phyloP scores from a whole-genome alignment of 1,140 invertebrate genomes.

The Zaprionus nigranus region DNA sequence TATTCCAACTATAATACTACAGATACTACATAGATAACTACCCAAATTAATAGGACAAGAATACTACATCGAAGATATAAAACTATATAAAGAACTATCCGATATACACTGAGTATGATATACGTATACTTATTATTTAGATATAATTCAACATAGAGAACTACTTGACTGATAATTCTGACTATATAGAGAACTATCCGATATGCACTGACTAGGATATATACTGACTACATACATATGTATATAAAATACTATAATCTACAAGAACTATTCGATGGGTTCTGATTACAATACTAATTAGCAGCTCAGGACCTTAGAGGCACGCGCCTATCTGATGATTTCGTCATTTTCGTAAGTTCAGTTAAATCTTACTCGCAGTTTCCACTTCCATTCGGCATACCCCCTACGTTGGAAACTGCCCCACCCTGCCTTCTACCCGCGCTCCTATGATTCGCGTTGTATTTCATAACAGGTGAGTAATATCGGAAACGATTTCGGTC shows the following conservation, averaged over 20 bases:
- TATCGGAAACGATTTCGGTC: conserved; percentile 81
- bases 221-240: too few species aligned
- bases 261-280: not conserved
- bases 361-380: conserved; percentile 22
- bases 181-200: too few species aligned
- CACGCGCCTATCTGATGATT: conserved; percentile 50
- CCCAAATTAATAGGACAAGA: too few species aligned
- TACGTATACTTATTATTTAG: too few species aligned
- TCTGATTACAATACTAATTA: conserved; percentile 46
- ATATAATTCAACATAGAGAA: too few species aligned
- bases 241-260: not conserved
- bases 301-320: conserved; percentile 45
- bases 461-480: conserved; percentile 82
- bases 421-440: not conserved
- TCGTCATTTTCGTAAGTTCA: conserved; percentile 51
- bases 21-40: too few species aligned
- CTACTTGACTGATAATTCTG: too few species aligned
- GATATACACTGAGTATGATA: too few species aligned
- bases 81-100: too few species aligned
- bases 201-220: too few species aligned
- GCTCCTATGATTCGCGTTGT: conserved; percentile 58
- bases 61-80: too few species aligned
- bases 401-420: not conserved
- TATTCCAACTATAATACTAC: too few species aligned
- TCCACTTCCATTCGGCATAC: conserved; percentile 11